Base-by-base conservation (phyloP, 2,888 invertebrate species). In the Seira ritae region DNA sequence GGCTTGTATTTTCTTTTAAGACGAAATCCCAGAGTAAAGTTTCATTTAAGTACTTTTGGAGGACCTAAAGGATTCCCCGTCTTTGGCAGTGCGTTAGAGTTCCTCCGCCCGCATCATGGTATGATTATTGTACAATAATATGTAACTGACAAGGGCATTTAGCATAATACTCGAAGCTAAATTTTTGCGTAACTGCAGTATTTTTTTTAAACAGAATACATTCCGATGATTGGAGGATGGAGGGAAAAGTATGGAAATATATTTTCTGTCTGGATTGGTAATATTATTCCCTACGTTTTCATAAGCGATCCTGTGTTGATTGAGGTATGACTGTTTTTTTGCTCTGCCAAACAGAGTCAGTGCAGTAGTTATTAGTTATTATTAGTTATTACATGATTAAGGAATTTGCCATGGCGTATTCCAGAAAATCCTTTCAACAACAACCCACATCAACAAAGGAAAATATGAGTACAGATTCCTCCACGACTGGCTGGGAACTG, bases 351-450 rank as follows among this genome's bases (percentile, higher is more conserved):
- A n/a, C n/a, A n/a, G n/a, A n/a, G n/a, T n/a, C n/a, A n/a, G n/a
- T n/a, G n/a, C n/a, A 42, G 42, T 42, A 42, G 6, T 42, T 42
- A 42, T n/a, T n/a, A n/a, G n/a, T n/a, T n/a, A n/a, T n/a, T n/a
- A n/a, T n/a, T n/a, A n/a, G n/a, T n/a, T n/a, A n/a, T n/a, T n/a
- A n/a, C n/a, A n/a, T n/a, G n/a, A n/a, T n/a, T n/a, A n/a, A 12
- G 12, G 42, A 42, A 8, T 42, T 42, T 42, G 6, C 12, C 42
- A 42, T 8, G 42, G 12, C 42, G 42, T 12, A 42, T 65, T 62
- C 1, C 72, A 84, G 84, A 84, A 84, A 84, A 24, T 84, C 10
- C 60, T 84, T n/a, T 66, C 77, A n/a, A 68, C 84, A n/a, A 84
- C 60, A 4, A 46, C 17, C 19, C 74, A 81, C 42, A 71, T 85